Evolutionary conservation across 2,797 vertebrate genomes (phyloP), one percentile per base, ranked within the genome.

Genomic region (Thalassophryne amazonica): DNA sequence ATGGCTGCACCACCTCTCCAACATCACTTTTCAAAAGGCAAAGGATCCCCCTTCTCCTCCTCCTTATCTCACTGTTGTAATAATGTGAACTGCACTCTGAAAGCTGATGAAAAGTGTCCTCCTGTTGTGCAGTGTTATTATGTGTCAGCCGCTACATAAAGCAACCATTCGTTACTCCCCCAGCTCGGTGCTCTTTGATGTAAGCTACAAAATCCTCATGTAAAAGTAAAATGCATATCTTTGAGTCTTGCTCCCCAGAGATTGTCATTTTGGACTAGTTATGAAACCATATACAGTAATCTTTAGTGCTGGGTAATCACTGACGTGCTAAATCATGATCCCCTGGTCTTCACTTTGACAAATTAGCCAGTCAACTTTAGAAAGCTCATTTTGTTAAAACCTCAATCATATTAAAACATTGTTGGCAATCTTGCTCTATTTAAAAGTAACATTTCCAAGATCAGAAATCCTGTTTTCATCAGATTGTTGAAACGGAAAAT

Each of bases 181-280:
- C 60, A 66, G 60, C 54, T 38, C 36, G 12, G 33, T 40, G 37
- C 58, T 45, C 12, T 35, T 55, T 48, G 42, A 68, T 74, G 47
- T 55, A 56, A 67, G 41, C 64, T 49, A 21, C 24, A 38, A 71
- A 69, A 60, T 60, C 43, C 33, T 40, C 39, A 66, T 58, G 22
- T 53, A 74, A 73, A 81, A 52, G 54, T 50, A 50, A 78, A 76
- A 76, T 78, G 59, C 34, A 52, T 72, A 75, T 64, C 27, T 53
- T 28, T 61, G 21, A 34, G 39, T 49, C 40, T 27, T 68, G 38
- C 55, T 54, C 51, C 37, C 43, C 53, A 31, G 49, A 74, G 66
- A 59, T 75, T 69, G 47, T 61, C 68, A 50, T 53, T 52, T 71
- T 58, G 17, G 29, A 19, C 34, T 14, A 28, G 47, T 70, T 34